These are phyloP conservation scores for Lysiphlebus fabarum DNA, from an alignment of 1,140 invertebrate genomes.

Conservation along the genomic window DNA sequence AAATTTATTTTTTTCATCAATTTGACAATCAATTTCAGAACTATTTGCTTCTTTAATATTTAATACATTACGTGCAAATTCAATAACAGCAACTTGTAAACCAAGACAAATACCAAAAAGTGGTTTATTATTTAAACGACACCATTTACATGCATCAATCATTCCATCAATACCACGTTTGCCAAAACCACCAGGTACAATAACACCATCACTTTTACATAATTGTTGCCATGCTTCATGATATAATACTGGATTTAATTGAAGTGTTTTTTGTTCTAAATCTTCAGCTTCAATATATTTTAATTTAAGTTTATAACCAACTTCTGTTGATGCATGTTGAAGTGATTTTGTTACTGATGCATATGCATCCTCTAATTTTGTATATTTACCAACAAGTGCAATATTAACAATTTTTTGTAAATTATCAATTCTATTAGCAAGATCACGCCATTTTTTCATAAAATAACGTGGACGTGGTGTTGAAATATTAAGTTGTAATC, in stretches of 20 bases:
- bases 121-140: conserved; percentile 83
- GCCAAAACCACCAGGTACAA: conserved; percentile 98
- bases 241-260: conserved; percentile 76
- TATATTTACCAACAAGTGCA: conserved; percentile 98
- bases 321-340: conserved; percentile 83
- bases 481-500: conserved; percentile 73
- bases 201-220: conserved; percentile 85
- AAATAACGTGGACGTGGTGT: conserved; percentile 67
- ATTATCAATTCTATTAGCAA: conserved; percentile 80
- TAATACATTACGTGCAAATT: conserved; percentile 90
- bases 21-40: conserved; percentile 78
- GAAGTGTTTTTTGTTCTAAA: conserved; percentile 74
- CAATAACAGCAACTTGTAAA: conserved; percentile 94
- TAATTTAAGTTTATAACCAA: conserved; percentile 80
- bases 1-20: conserved; percentile 63
- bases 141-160: conserved; percentile 91
- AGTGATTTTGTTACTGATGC: conserved; percentile 94
- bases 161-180: conserved; percentile 94
- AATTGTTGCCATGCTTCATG: conserved; percentile 92
- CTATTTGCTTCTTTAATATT: conserved; percentile 76
- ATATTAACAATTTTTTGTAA: conserved; percentile 82
- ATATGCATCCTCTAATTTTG: conserved; percentile 94
- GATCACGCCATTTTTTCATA: conserved; percentile 86
- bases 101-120: conserved; percentile 96
- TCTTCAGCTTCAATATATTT: conserved; percentile 87